A percentile compares a stretch with the other conserved stretches of the same genome.
These are phyloP conservation scores for Machimus atricapillus DNA, from an alignment of 2,888 invertebrate genomes.

Conservation along the genomic window DNA sequence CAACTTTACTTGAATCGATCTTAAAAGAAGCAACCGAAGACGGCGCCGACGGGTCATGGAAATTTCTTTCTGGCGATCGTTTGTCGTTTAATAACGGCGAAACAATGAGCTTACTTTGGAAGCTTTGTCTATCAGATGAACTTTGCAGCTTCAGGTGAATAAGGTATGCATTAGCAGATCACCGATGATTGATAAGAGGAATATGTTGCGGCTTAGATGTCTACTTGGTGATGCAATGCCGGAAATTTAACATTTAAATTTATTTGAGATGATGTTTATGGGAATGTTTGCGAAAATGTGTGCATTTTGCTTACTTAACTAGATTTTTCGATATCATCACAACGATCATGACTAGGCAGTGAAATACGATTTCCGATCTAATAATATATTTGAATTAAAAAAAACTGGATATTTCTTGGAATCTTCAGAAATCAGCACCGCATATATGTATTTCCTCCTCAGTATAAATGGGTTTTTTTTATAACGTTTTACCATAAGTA, in stretches of 20 bases:
- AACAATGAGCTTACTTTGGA: not conserved
- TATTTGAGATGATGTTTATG: not conserved
- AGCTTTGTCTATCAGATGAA: not conserved
- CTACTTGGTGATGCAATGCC: not conserved
- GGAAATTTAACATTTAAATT: slow-evolving; percentile 20
- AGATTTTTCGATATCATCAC: not conserved
- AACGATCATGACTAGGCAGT: not conserved
- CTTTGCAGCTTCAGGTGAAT: not conserved
- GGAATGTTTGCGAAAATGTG: not conserved
- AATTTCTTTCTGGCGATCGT: not conserved
- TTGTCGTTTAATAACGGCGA: not conserved
- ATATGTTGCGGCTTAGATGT: not conserved
- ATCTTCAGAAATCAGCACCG: too few species aligned
- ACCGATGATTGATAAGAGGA: not conserved
- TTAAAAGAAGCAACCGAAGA: not conserved
- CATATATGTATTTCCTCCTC: too few species aligned
- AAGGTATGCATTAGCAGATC: not conserved
- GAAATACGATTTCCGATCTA: not conserved
- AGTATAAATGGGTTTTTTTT: too few species aligned
- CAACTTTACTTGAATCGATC: not conserved
- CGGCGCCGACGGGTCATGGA: slow-evolving; percentile 2
- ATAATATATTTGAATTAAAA: not conserved
- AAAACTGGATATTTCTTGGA: too few species aligned
- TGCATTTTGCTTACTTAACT: not conserved
- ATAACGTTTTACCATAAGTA: too few species aligned